Base-by-base conservation (phyloP, 2,797 vertebrate species). In the Scyliorhinus canicula region DNA sequence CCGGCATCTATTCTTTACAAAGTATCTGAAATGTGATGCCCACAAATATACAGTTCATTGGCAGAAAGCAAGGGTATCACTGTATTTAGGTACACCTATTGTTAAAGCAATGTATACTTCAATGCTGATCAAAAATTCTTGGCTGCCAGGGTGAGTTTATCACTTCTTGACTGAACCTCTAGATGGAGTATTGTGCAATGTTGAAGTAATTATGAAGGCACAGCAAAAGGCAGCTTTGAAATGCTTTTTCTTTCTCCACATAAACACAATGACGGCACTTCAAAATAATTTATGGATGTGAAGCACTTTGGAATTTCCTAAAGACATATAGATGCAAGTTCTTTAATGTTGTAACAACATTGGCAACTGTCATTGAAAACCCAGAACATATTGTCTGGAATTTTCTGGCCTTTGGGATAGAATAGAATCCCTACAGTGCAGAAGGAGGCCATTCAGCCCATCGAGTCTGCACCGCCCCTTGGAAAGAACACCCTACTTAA, bases 141-240 rank as follows among this genome's bases (percentile, higher is more conserved):
- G 85, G 85, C 35, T 2, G 52, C 55, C 28, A 60, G 31, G 14
- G 31, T 57, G 55, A 88, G 52, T 35, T 88, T 19, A 35, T 60
- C 52, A 57, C 52, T 88, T 88, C 85, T 60, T 16, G 55, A 16
- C 7, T 57, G 85, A 12, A 50, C 84, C 84, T 86, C 84, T 86
- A 86, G 84, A 86, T 86, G 84, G 84, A 88, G 85, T 88, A 35
- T 55, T 57, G 85, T 88, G 85, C 52, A 88, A 57, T 47, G 44
- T 47, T 82, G 79, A 82, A 82, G 79, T 35, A 57, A 57, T 31
- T 57, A 31, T 7, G 4, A 60, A n/a, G 55, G 85, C 14, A 88
- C 52, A 88, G 31, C 85, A 88, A n/a, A 57, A 88, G 16, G 55
- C 31, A 57, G 85, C 35, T 31, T 88, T 12, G 31, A 88, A 88